These are phyloP conservation scores for Hylyphantes graminicola DNA, from an alignment of 1,140 invertebrate species.

Conservation along the genomic window DNA sequence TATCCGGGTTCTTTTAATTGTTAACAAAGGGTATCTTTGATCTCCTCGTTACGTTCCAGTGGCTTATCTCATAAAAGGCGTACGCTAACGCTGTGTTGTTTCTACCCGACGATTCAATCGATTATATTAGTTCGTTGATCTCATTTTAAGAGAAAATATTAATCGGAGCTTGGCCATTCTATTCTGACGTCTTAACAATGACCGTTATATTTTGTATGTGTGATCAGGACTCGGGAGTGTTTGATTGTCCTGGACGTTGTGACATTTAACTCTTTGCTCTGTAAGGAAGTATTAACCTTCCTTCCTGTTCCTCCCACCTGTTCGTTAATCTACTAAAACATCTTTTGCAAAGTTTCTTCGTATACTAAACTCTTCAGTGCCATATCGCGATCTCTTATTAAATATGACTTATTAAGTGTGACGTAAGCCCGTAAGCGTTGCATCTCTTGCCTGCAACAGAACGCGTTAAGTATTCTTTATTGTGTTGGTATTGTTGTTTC, in stretches of 20 bases:
- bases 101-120: constrained; percentile 22
- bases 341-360: too few relatives aligned
- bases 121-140: constrained; percentile 35
- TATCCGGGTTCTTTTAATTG: constrained; percentile 15
- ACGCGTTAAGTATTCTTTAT: too few relatives aligned
- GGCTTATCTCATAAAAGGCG: neutral
- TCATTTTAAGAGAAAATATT: neutral
- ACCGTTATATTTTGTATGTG: too few relatives aligned
- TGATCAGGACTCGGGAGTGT: neutral
- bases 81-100: neutral
- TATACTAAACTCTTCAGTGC: too few relatives aligned
- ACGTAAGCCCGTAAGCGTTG: too few relatives aligned
- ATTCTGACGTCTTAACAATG: neutral
- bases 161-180: constrained; percentile 16
- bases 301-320: too few relatives aligned
- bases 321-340: too few relatives aligned
- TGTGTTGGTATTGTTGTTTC: too few relatives aligned
- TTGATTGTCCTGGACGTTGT: neutral
- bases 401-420: too few relatives aligned
- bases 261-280: neutral
- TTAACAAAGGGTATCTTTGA: constrained; percentile 26
- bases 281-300: too few relatives aligned
- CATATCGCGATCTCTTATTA: too few relatives aligned
- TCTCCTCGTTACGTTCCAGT: constrained; percentile 26
- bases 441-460: too few relatives aligned